Percentiles rank a stretch among this genome's conserved stretches.
Evolutionary conservation across 2,888 invertebrate genomes (phyloP).

Genomic region (Sicus ferrugineus): DNA sequence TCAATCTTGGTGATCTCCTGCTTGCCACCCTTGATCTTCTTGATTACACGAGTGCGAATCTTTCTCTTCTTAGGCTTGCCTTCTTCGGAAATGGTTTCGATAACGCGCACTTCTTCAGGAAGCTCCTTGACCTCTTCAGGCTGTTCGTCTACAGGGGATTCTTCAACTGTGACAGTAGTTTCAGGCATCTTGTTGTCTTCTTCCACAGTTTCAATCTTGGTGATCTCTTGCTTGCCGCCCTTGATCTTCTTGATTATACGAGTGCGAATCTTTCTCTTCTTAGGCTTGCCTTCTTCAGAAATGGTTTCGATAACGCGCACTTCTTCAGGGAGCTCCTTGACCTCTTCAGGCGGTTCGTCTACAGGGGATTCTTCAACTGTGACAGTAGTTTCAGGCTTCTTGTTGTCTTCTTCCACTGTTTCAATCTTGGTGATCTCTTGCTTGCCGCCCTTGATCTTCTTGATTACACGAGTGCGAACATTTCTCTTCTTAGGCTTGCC

Average conservation of each 20-base stretch:
- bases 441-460: neutral
- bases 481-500: neutral
- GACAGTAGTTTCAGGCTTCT: conserved; percentile 5
- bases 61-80: conserved; percentile 10
- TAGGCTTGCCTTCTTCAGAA: conserved; percentile 3
- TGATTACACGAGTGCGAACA: neutral
- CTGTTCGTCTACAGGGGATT: neutral
- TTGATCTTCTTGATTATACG: conserved; percentile 2
- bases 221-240: neutral
- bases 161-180: conserved; percentile 5
- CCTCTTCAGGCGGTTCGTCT: neutral
- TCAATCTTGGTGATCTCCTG: conserved; percentile 17
- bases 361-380: neutral
- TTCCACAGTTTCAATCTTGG: conserved; percentile 1
- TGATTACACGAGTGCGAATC: neutral
- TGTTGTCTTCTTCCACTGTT: conserved; percentile 5
- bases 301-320: neutral
- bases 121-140: neutral
- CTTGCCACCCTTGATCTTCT: conserved; percentile 19
- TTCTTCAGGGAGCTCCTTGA: neutral
- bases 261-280: neutral
- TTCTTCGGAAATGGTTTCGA: conserved; percentile 15
- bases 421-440: conserved; percentile 2
- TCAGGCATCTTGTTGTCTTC: conserved; percentile 3
- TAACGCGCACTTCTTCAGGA: conserved; percentile 15